A percentile compares a stretch with the other conserved stretches of the same genome.
Conservation (phyloP, 2,797 vertebrate genomes). For the Myripristis murdjan region DNA sequence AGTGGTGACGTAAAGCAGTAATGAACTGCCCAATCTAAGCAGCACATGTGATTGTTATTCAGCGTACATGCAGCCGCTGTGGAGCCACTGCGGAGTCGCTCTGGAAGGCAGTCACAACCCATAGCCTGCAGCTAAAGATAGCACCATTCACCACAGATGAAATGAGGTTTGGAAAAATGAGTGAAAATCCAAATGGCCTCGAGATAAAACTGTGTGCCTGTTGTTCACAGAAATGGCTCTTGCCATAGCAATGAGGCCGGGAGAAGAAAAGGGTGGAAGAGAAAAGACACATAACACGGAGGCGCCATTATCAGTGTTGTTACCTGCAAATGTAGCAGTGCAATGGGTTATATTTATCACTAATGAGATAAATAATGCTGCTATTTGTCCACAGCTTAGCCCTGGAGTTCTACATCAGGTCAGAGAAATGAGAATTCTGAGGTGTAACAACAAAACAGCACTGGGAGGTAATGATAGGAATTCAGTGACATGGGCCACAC, state of each 20-base stretch:
- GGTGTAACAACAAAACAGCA: conserved; percentile 48
- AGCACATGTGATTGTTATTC: conserved; percentile 54
- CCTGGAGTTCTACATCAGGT: conserved; percentile 46
- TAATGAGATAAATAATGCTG: conserved; percentile 76
- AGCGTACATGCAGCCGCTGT: conserved; percentile 28
- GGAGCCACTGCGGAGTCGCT: conserved; percentile 28
- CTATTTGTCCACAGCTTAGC: conserved; percentile 65
- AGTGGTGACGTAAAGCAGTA: conserved; percentile 47
- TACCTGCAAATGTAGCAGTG: conserved; percentile 66
- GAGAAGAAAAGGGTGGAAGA: conserved; percentile 34
- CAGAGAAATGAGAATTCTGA: conserved; percentile 52
- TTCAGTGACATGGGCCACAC: conserved; percentile 9
- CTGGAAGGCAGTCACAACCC: conserved; percentile 56
- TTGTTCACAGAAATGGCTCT: conserved; percentile 73
- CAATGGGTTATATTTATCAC: conserved; percentile 68
- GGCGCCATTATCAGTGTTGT: conserved; percentile 57
- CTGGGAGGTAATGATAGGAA: neutral
- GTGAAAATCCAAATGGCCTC: conserved; percentile 75
- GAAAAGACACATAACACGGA: conserved; percentile 33
- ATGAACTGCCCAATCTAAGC: conserved; percentile 68
- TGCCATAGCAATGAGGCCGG: conserved; percentile 38
- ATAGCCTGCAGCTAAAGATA: conserved; percentile 76
- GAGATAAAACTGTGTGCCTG: conserved; percentile 68
- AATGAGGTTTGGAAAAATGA: conserved; percentile 73
- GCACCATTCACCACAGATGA: conserved; percentile 74